Percentiles rank a stretch among this genome's conserved stretches.
These are phyloP conservation scores for Indri indri DNA, from an alignment of 2,113 vertebrate species.

Conservation along the genomic window DNA sequence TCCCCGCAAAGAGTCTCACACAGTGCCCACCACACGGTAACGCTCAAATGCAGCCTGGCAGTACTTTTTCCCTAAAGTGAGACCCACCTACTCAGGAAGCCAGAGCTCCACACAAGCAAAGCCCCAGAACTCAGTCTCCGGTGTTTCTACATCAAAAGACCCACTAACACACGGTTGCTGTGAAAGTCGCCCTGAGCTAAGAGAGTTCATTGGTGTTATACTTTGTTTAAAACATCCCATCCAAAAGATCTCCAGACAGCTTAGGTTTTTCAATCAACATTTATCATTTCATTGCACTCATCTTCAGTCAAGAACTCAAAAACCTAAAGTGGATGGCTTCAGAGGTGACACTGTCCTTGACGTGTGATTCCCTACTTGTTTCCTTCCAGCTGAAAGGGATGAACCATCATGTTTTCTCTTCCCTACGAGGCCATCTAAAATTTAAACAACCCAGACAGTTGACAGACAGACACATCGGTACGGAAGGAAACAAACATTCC, in stretches of 20 bases:
- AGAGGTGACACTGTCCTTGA: not conserved
- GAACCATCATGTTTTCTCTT: not conserved
- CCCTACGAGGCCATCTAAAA: not conserved
- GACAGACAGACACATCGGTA: not conserved
- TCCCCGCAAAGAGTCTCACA: no score
- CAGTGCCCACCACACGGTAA: not conserved
- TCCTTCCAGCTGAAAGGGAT: not conserved
- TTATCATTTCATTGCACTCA: not conserved
- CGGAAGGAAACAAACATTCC: not conserved
- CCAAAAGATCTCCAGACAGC: not conserved
- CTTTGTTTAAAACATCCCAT: not conserved
- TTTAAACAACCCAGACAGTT: not conserved
- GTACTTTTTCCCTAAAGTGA: not conserved
- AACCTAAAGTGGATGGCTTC: not conserved
- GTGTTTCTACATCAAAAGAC: not conserved
- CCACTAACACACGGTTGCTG: not conserved
- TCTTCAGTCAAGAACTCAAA: not conserved
- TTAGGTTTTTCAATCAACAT: not conserved
- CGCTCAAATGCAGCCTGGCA: not conserved
- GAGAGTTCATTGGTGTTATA: not conserved
- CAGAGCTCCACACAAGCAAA: not conserved
- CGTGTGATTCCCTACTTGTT: not conserved
- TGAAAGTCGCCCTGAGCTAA: not conserved
- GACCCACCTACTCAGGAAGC: not conserved
- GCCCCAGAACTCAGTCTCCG: not conserved